These are phyloP conservation scores for Sthenelais limicola DNA, from an alignment of 2,888 invertebrate genomes.

Conservation along the genomic window DNA sequence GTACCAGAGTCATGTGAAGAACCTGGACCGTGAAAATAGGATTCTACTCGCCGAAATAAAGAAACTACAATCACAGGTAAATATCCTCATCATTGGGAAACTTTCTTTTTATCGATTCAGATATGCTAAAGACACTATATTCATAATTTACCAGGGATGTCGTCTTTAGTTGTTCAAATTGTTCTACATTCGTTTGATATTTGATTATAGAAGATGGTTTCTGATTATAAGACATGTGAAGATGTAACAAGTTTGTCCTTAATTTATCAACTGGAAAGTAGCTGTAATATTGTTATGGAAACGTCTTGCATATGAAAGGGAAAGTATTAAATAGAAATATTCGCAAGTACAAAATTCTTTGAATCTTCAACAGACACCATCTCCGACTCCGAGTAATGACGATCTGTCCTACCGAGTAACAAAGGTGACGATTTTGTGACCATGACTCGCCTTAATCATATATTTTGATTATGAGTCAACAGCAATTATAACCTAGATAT, in stretches of 20 bases:
- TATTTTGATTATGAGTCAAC: too few relatives aligned
- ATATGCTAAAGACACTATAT: background rate
- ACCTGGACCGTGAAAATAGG: constrained; percentile 68
- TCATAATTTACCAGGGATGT: background rate
- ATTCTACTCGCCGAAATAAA: constrained; percentile 66
- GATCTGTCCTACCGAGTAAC: constrained; percentile 46
- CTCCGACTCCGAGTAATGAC: constrained; percentile 42
- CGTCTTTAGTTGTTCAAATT: background rate
- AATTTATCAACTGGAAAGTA: too few relatives aligned
- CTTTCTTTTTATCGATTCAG: background rate
- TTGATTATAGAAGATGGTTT: background rate
- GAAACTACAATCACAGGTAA: constrained; percentile 66
- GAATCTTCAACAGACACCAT: constrained; percentile 15
- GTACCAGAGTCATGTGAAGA: constrained; percentile 63
- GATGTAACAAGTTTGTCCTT: too few relatives aligned
- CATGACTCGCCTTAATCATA: background rate
- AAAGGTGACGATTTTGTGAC: constrained; percentile 37
- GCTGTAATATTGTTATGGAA: too few relatives aligned
- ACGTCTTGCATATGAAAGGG: too few relatives aligned
- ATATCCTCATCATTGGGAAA: background rate
- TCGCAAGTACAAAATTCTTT: too few relatives aligned
- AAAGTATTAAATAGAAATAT: too few relatives aligned
- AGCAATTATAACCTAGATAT: too few relatives aligned
- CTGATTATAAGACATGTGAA: background rate
- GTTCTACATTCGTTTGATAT: background rate